These are phyloP conservation scores for Pterostichus madidus DNA, from an alignment of 2,888 invertebrate species.

Conservation along the genomic window DNA sequence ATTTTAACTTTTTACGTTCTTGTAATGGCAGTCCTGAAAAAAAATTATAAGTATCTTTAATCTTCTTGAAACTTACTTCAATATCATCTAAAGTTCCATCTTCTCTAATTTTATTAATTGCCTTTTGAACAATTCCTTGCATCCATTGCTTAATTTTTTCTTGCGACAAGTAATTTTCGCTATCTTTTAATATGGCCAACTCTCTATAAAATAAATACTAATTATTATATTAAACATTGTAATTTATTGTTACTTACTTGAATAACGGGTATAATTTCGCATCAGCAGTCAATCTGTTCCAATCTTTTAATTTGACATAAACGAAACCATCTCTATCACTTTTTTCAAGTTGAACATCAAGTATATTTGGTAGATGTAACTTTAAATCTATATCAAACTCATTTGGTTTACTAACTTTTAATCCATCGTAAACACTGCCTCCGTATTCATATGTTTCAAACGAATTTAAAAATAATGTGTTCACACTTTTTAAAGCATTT, in stretches of 20 bases:
- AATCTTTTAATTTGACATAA: conserved; percentile 74
- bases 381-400: conserved; percentile 83
- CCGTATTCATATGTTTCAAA: conserved; percentile 77
- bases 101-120: conserved; percentile 75
- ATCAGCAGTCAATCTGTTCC: conserved; percentile 45
- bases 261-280: conserved; percentile 60
- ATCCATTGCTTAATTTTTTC: conserved; percentile 80
- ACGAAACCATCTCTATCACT: conserved; percentile 77
- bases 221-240: conserved; percentile 6
- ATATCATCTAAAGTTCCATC: conserved; percentile 40
- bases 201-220: conserved; percentile 68
- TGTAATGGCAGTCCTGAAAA: no score
- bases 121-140: conserved; percentile 78
- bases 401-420: conserved; percentile 80
- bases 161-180: conserved; percentile 77
- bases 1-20: no score
- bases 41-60: no score
- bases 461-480: conserved; percentile 73
- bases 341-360: conserved; percentile 73
- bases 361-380: conserved; percentile 78
- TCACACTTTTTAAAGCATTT: conserved; percentile 72
- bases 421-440: conserved; percentile 82
- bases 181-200: conserved; percentile 73
- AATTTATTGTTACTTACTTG: conserved; percentile 50
- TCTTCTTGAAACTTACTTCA: conserved; percentile 18